Percentiles rank a stretch among this genome's conserved stretches.
Conservation (phyloP, 2,888 invertebrate species). For the Drosophila picticornis region DNA sequence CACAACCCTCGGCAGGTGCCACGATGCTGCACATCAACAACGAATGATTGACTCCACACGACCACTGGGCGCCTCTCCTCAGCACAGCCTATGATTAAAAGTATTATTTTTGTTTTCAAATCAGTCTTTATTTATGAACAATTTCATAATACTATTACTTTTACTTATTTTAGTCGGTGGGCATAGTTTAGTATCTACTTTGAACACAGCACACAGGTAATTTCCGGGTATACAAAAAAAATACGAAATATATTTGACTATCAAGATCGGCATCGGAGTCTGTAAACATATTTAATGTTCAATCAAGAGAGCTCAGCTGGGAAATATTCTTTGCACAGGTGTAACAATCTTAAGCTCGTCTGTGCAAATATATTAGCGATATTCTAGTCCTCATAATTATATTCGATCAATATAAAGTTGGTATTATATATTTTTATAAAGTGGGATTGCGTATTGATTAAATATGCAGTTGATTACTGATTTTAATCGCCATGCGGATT, state of each 20-base stretch:
- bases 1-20: slow-evolving; percentile 34
- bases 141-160: neutral
- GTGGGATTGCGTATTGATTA: neutral
- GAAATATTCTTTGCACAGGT: neutral
- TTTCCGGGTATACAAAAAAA: no score
- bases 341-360: neutral
- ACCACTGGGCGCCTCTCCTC: neutral
- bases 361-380: neutral
- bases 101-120: neutral
- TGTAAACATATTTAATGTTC: neutral
- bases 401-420: neutral
- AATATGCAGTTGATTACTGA: neutral
- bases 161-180: neutral
- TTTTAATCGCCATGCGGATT: neutral
- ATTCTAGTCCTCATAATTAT: no score
- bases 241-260: no score
- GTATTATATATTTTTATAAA: neutral
- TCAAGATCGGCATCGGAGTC: neutral
- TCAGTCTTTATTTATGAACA: neutral
- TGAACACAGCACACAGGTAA: no score
- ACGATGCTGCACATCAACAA: slow-evolving; percentile 17
- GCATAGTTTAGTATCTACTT: neutral
- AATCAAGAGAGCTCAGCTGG: neutral
- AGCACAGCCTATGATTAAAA: neutral
- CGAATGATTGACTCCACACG: neutral